These are phyloP conservation scores for Biston betularia DNA, from an alignment of 2,888 invertebrate genomes.

Conservation along the genomic window DNA sequence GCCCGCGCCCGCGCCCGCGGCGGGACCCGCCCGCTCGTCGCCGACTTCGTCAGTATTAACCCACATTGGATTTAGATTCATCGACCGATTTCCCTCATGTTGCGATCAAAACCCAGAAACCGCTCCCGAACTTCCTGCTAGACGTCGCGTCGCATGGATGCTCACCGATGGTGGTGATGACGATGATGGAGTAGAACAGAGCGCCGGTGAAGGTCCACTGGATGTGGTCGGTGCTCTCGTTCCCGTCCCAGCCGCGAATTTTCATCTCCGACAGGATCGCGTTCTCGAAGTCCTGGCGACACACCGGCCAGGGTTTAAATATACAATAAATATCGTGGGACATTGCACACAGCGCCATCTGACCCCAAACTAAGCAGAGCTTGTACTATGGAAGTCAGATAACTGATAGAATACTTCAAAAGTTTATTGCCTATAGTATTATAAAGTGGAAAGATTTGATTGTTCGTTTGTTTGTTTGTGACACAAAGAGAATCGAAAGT, in stretches of 20 bases:
- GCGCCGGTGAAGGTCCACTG: conserved; percentile 97
- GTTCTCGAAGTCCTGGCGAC: conserved; percentile 76
- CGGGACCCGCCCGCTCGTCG: conserved; percentile 18
- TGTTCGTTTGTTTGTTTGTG: too few species aligned
- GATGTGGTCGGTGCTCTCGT: conserved; percentile 86
- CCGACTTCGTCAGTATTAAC: conserved; percentile 9
- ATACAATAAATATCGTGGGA: too few species aligned
- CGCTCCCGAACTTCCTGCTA: too few species aligned
- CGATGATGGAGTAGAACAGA: conserved; percentile 97
- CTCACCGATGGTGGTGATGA: conserved; percentile 98
- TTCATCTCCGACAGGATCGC: conserved; percentile 93
- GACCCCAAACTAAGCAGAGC: too few species aligned
- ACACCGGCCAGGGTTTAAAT: too few species aligned
- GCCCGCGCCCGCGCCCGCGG: background rate
- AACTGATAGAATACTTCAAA: too few species aligned
- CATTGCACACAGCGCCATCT: too few species aligned
- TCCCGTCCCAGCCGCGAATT: conserved; percentile 96
- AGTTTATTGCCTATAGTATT: too few species aligned
- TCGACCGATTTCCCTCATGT: conserved; percentile 7
- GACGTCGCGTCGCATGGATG: conserved; percentile 30
- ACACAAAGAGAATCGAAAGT: too few species aligned
- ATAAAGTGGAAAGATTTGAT: too few species aligned
- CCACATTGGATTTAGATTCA: conserved; percentile 13
- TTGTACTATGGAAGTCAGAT: too few species aligned
- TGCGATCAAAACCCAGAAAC: background rate